These are phyloP conservation scores for Criorhina ranunculi DNA, from an alignment of 2,888 invertebrate genomes.

Conservation along the genomic window DNA sequence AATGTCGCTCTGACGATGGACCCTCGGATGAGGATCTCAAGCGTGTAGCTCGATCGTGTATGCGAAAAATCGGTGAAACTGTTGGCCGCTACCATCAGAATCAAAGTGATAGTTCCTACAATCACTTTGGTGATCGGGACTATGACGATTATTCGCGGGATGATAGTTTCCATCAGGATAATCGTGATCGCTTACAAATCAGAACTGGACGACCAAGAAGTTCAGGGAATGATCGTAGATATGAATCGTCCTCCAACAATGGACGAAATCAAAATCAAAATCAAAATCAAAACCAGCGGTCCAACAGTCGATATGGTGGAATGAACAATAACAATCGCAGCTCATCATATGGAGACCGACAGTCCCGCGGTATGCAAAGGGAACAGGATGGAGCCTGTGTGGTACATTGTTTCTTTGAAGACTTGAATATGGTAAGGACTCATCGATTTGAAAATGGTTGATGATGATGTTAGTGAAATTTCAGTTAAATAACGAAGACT, in stretches of 20 bases:
- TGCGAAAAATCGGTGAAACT: constrained; percentile 83
- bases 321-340: constrained; percentile 54
- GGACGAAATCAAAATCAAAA: constrained; percentile 72
- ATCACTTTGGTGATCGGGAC: constrained; percentile 57
- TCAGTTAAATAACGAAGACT: constrained; percentile 82
- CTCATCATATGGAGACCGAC: constrained; percentile 35
- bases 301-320: constrained; percentile 52
- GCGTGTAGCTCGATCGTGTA: constrained; percentile 86
- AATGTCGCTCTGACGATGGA: constrained; percentile 87
- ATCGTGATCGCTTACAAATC: constrained; percentile 76
- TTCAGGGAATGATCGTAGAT: constrained; percentile 76
- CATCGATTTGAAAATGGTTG: background rate
- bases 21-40: constrained; percentile 87
- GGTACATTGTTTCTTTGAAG: constrained; percentile 89
- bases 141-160: constrained; percentile 78
- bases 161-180: constrained; percentile 77
- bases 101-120: constrained; percentile 39
- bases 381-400: constrained; percentile 85
- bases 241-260: constrained; percentile 8
- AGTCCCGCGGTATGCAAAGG: constrained; percentile 42
- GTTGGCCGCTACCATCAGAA: constrained; percentile 36
- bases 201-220: constrained; percentile 78
- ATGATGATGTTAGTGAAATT: constrained; percentile 21
- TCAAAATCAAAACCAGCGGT: no score
- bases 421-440: constrained; percentile 87